These are phyloP conservation scores for Staurois parvus DNA, from an alignment of 2,797 vertebrate genomes.

Conservation along the genomic window DNA sequence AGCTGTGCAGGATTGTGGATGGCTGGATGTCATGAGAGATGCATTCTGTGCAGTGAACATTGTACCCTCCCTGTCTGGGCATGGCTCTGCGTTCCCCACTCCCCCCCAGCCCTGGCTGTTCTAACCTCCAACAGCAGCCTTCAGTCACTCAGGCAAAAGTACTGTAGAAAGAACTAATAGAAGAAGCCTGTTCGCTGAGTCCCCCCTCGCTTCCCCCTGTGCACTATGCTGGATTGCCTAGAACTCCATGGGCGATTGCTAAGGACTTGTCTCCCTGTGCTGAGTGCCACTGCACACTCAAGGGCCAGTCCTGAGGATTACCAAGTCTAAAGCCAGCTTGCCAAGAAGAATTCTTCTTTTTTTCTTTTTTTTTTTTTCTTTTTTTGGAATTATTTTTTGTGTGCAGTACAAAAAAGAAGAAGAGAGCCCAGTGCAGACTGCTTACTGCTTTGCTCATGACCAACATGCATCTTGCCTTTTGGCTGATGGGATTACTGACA, in stretches of 20 bases:
- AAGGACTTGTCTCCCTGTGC: slow-evolving; percentile 29
- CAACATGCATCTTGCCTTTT: slow-evolving; percentile 92
- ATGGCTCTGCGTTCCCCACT: slow-evolving; percentile 24
- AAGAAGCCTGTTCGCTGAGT: neutral
- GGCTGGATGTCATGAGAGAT: slow-evolving; percentile 30
- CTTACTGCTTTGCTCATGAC: slow-evolving; percentile 65
- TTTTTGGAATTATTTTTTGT: neutral
- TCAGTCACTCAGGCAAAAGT: slow-evolving; percentile 44
- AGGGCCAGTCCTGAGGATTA: slow-evolving; percentile 30
- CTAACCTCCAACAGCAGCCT: slow-evolving; percentile 23
- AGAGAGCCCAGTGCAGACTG: slow-evolving; percentile 36
- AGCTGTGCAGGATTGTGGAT: slow-evolving; percentile 13
- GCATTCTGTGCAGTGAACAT: slow-evolving; percentile 10
- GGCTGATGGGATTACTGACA: slow-evolving; percentile 83
- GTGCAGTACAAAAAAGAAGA: slow-evolving; percentile 30
- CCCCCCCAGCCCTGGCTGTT: slow-evolving; percentile 27
- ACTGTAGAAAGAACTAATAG: slow-evolving; percentile 32
- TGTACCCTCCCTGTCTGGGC: slow-evolving; percentile 18
- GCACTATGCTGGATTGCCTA: slow-evolving; percentile 34
- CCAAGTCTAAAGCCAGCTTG: slow-evolving; percentile 27
- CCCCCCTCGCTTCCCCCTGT: slow-evolving; percentile 33
- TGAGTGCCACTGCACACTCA: slow-evolving; percentile 20
- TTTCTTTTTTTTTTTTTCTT: neutral
- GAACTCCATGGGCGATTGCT: slow-evolving; percentile 38
- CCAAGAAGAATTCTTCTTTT: slow-evolving; percentile 18